A percentile compares a stretch with the other conserved stretches of the same genome.
Evolutionary conservation across 2,113 vertebrate genomes (phyloP).

Genomic region (Pelecanoides urinatrix): DNA sequence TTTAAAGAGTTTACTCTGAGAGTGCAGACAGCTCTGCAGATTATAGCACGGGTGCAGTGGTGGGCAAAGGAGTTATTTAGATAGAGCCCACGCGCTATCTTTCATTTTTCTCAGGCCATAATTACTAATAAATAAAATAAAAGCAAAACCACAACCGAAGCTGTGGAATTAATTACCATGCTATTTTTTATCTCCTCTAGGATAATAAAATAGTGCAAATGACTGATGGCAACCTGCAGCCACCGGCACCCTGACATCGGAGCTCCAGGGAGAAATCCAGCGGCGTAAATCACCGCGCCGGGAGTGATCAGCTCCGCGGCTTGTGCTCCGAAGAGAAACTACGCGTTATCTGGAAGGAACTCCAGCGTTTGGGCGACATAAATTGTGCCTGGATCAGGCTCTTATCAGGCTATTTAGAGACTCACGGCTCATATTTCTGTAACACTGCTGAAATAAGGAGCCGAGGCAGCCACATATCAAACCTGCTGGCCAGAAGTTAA

Average conservation of each 20-base stretch:
- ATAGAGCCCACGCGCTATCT: not conserved
- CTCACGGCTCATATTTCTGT: not conserved
- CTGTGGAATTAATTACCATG: not conserved
- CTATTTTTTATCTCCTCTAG: not conserved
- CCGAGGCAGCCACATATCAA: not conserved
- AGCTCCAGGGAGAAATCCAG: not conserved
- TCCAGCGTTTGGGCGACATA: not conserved
- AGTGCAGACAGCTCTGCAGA: constrained; percentile 24
- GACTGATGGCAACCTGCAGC: not conserved
- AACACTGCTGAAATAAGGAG: not conserved
- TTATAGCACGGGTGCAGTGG: not conserved
- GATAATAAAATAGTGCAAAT: not conserved
- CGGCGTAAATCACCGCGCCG: rapidly evolving
- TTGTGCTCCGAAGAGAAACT: not conserved
- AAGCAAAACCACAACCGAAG: not conserved
- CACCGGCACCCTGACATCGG: not conserved
- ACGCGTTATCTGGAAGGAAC: not conserved
- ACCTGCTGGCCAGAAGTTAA: not conserved
- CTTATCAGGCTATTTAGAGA: not conserved
- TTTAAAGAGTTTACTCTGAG: constrained; percentile 61
- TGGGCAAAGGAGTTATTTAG: constrained; percentile 30
- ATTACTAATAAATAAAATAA: constrained; percentile 36
- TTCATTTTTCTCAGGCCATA: not conserved
- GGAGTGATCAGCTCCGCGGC: rapidly evolving
- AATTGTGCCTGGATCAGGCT: not conserved